Evolutionary conservation across 1,140 invertebrate genomes (phyloP).

Genomic region (Macrobrachium rosenbergii): DNA sequence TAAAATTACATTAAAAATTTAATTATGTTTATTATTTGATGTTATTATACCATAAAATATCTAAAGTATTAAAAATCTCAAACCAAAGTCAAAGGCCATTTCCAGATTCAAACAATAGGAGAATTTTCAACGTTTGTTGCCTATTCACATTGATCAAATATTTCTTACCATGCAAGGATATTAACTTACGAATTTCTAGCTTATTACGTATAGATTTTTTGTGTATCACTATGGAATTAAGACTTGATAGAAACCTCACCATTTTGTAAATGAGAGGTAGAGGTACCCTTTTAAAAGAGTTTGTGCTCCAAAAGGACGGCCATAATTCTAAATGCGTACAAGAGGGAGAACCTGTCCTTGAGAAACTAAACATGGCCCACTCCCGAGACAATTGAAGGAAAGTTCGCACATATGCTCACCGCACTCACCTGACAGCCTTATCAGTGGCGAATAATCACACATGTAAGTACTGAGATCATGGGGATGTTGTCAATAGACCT

Average conservation of each 20-base stretch:
- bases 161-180: not conserved
- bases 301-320: slow-evolving; percentile 19
- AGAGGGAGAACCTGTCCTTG: slow-evolving; percentile 49
- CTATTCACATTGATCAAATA: slow-evolving; percentile 32
- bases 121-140: slow-evolving; percentile 60
- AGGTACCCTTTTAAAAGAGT: slow-evolving; percentile 11
- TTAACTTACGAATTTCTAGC: not conserved
- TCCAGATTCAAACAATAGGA: not conserved
- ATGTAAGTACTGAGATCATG: slow-evolving; percentile 22
- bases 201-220: not conserved
- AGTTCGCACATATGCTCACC: slow-evolving; percentile 35
- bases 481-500: not conserved
- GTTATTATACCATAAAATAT: not conserved
- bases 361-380: slow-evolving; percentile 53
- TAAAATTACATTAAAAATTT: not conserved
- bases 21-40: not conserved
- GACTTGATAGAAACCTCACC: not conserved
- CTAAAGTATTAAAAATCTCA: not conserved
- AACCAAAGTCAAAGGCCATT: slow-evolving; percentile 7
- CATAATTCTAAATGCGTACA: slow-evolving; percentile 47
- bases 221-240: not conserved
- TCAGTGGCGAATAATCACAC: slow-evolving; percentile 25
- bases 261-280: not conserved
- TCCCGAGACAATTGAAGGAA: slow-evolving; percentile 24
- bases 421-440: slow-evolving; percentile 48